Evolutionary conservation across 2,797 vertebrate genomes (phyloP), one percentile per base, ranked within the genome.

Genomic region (Enteromius paludinosus): DNA sequence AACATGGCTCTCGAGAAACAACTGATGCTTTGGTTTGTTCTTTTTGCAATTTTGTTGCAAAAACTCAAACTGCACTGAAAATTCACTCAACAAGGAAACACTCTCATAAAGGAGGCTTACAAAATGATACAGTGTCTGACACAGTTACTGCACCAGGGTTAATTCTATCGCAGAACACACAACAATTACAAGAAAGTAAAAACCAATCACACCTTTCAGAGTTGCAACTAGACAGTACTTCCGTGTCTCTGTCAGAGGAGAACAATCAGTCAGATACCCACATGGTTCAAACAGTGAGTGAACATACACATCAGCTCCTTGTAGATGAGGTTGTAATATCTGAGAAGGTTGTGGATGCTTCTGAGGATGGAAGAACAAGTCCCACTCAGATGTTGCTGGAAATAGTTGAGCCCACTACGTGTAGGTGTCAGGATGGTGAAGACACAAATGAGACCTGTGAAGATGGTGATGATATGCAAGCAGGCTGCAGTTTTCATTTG

Each of bases 51-150:
- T 92, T 95, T 76, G 92, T 89, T 79, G 91, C 95, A 69, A 91
- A 92, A 88, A 94, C 89, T 82, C 90, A 92, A 43, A 91, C 92
- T 87, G 91, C 95, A 79, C 84, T 95, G 87, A 96, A 96, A 91
- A 94, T 92, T 87, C 94, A 95, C 56, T 79, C 82, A 23, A 93
- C 93, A 86, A 91, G 89, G 79, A 94, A 91, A 76, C 90, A 94
- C 85, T 86, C 72, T 79, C 88, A 82, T 92, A 90, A 70, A 47
- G 54, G 64, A n/a, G 71, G 59, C 56, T n/a, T 73, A 68, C 6
- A 85, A 14, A 81, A 49, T 1, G 18, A 64, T 15, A 49, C 4
- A 28, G 56, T 61, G 11, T 61, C 72, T 61, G 76, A 83, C 35
- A 30, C 80, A 38, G 12, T 70, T 28, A 38, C n/a, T 56, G 14